phyloP scores from a whole-genome alignment of 1,140 invertebrate genomes.

The Brachionus manjavacas region DNA sequence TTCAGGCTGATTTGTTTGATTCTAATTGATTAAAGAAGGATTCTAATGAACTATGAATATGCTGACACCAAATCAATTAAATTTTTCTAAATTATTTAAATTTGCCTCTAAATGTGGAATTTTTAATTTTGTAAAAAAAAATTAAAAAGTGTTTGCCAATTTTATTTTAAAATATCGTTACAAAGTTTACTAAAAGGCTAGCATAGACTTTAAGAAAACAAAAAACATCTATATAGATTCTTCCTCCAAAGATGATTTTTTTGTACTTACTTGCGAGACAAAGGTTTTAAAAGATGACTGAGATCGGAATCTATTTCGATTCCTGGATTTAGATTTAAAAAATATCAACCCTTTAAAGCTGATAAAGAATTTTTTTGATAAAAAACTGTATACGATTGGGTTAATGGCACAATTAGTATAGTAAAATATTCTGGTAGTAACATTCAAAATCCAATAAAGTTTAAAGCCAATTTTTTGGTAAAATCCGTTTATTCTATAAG shows the following conservation, averaged over 20 bases:
- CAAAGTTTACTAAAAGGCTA: no score
- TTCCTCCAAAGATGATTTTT: background rate
- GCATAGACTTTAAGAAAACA: background rate
- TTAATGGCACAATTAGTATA: constrained; percentile 32
- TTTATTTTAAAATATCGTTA: no score
- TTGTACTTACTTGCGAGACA: background rate
- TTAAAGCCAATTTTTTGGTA: constrained; percentile 15
- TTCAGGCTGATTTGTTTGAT: no score
- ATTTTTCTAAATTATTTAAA: no score
- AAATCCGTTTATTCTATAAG: background rate
- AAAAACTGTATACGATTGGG: constrained; percentile 21
- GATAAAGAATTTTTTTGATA: constrained; percentile 10
- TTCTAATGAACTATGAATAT: no score
- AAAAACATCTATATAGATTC: background rate
- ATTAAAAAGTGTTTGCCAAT: no score
- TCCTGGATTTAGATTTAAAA: background rate
- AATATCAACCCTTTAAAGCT: background rate
- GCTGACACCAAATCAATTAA: no score
- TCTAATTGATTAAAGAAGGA: no score
- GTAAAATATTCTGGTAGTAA: constrained; percentile 25
- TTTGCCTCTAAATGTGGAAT: no score
- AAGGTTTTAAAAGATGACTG: background rate
- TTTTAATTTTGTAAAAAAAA: no score
- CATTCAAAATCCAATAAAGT: constrained; percentile 22
- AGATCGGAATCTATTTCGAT: background rate